phyloP scores from a whole-genome alignment of 2,113 vertebrate species.

The Eulemur macaco region DNA sequence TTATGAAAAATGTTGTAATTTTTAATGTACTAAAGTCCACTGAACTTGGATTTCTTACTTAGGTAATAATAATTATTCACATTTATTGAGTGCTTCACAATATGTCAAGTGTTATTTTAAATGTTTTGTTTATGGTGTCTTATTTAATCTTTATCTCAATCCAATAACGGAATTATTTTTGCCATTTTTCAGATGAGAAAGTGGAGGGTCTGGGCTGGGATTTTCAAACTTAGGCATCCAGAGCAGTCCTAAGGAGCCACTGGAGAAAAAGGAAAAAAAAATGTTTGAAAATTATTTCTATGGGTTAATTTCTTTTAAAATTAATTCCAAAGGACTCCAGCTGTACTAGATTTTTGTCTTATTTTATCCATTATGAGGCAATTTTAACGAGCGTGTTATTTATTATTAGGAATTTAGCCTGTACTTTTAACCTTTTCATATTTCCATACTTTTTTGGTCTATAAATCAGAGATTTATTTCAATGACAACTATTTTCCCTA shows the following conservation, averaged over 20 bases:
- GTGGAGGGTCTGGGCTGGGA: not conserved
- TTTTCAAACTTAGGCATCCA: not conserved
- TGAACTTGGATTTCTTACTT: constrained; percentile 26
- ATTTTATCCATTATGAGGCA: not conserved
- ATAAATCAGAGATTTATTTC: constrained; percentile 24
- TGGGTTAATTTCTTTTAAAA: not conserved
- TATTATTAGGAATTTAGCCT: not conserved
- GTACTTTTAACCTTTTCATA: not conserved
- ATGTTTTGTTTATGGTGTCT: not conserved
- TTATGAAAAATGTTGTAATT: constrained; percentile 6
- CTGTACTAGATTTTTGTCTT: not conserved
- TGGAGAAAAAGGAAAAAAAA: not conserved
- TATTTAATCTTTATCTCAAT: not conserved
- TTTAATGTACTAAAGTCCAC: not conserved
- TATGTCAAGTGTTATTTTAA: not conserved
- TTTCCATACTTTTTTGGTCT: not conserved
- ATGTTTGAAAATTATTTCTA: not conserved
- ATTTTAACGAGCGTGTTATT: not conserved
- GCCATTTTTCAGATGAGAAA: constrained; percentile 38
- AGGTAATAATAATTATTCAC: not conserved
- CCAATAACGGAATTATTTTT: not conserved
- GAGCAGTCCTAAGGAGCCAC: not conserved
- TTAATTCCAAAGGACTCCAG: not conserved
- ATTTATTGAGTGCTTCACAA: not conserved
- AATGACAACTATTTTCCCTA: not conserved